Percentiles rank a stretch among this genome's conserved stretches.
These are phyloP conservation scores for Catostomus latipinnis DNA, from an alignment of 2,797 vertebrate genomes.

Conservation along the genomic window DNA sequence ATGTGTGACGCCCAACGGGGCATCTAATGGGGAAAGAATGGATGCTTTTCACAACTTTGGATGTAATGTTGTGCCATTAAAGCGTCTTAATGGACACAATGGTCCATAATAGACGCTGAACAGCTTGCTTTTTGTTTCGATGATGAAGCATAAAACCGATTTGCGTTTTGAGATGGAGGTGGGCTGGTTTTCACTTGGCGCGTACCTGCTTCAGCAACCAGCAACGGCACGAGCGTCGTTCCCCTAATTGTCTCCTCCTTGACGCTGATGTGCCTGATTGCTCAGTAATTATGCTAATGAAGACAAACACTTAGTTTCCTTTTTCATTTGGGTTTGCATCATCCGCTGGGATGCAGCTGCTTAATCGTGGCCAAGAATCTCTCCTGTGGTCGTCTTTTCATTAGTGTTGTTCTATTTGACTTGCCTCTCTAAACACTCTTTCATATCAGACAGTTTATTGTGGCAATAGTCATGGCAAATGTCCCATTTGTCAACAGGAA, in stretches of 20 bases:
- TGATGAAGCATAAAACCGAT: background rate
- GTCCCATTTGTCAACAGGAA: conserved; percentile 27
- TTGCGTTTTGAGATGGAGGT: conserved; percentile 14
- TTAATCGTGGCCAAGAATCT: background rate
- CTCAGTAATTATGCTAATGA: conserved; percentile 28
- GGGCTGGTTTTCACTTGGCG: background rate
- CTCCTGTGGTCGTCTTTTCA: conserved; percentile 21
- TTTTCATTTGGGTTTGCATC: no score
- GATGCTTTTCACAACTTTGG: conserved; percentile 30
- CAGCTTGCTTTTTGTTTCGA: conserved; percentile 20
- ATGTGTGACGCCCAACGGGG: background rate
- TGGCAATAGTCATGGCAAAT: background rate
- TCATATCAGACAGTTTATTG: conserved; percentile 7
- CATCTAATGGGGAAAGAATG: conserved; percentile 8
- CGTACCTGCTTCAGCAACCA: background rate
- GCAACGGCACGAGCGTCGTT: background rate
- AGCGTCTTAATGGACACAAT: conserved; percentile 22
- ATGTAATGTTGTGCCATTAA: conserved; percentile 27
- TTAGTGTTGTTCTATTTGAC: conserved; percentile 18
- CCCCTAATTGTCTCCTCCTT: conserved; percentile 30
- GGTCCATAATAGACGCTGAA: conserved; percentile 30
- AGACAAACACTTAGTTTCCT: no score
- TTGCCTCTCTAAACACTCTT: conserved; percentile 17
- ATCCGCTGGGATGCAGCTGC: no score
- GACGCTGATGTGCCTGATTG: conserved; percentile 31